Base-by-base conservation (phyloP, 2,113 vertebrate genomes). In the Polypterus bichir region DNA sequence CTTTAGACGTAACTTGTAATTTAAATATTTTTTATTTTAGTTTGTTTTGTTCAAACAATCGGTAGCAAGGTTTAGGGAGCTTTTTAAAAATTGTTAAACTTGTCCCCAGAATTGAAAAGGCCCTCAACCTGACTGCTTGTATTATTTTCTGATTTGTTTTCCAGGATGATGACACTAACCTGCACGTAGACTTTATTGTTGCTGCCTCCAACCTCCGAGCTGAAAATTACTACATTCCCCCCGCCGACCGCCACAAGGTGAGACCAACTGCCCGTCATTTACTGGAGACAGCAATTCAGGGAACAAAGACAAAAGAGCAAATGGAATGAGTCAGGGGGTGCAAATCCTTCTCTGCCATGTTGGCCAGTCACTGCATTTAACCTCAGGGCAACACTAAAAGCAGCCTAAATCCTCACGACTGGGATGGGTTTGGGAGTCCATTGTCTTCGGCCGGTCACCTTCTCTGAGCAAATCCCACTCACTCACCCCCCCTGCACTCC, bases 141-240 rank as follows among this genome's bases (percentile, higher is more conserved):
- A 10, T 45, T 6, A 5, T 64, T 4, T 47, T 44, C 5, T 5
- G 73, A 51, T 54, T 7, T n/a, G 60, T 71, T 7, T n/a, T 62
- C 44, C 63, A 97, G 93, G 91, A 93, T 54, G 67, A 91, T 5
- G 86, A 89, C 70, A 70, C 44, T 2, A 77, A 90, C 66, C 82
- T 84, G 73, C 92, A 93, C 7, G 49, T 92, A 72, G 85, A 92
- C 70, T 96, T 89, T 59, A 88, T 96, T 59, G 78, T 69, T 0
- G 86, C 87, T 0, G 89, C 90, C 0, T 91, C 92, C 6, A 91
- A 87, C 66, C 77, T 95, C 54, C 80, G 89, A 0, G 91, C 90
- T 0, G 87, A 92, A 77, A 94, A 86, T 79, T 97, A 94, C 1
- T 68, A 78, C 65, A 94, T 97, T 71, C 77, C 79, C n/a, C 69